Conservation (phyloP, 2,113 vertebrate genomes). For the Oncorhynchus gorbuscha region DNA sequence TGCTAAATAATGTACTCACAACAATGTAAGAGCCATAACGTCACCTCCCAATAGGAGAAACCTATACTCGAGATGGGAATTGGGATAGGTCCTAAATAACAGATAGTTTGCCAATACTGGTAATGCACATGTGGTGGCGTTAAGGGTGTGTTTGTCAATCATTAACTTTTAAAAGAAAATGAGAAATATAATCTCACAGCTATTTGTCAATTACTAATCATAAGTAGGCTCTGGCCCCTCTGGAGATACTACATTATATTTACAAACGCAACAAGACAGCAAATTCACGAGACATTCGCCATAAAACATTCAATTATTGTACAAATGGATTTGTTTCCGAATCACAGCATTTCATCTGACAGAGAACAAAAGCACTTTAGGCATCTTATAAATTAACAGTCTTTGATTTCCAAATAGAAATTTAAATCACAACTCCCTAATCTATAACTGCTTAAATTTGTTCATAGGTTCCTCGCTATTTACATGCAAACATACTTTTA, state of each 20-base stretch:
- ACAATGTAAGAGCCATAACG: conserved; percentile 12
- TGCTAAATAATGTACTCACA: too few species aligned
- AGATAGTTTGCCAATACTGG: not conserved
- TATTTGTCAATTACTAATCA: conserved; percentile 19
- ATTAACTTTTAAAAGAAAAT: not conserved
- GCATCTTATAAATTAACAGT: conserved; percentile 71
- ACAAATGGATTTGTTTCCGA: conserved; percentile 59
- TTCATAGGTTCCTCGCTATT: conserved; percentile 52
- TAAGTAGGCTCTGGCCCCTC: conserved; percentile 19
- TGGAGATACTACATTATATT: conserved; percentile 47
- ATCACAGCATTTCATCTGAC: conserved; percentile 68
- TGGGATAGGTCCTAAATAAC: too few species aligned
- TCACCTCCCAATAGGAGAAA: conserved; percentile 15
- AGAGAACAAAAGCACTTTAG: conserved; percentile 62
- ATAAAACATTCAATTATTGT: conserved; percentile 65
- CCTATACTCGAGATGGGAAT: not conserved
- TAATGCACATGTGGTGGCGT: not conserved
- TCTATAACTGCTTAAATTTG: conserved; percentile 47
- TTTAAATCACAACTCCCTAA: conserved; percentile 32
- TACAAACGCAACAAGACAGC: conserved; percentile 62
- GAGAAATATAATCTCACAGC: not conserved
- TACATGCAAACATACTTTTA: conserved; percentile 46
- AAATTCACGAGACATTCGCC: conserved; percentile 50
- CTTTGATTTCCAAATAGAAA: conserved; percentile 47
- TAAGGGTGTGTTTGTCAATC: not conserved